A percentile compares a stretch with the other conserved stretches of the same genome.
Evolutionary conservation across 2,888 invertebrate genomes (phyloP).

Genomic region (Criorhina ranunculi): DNA sequence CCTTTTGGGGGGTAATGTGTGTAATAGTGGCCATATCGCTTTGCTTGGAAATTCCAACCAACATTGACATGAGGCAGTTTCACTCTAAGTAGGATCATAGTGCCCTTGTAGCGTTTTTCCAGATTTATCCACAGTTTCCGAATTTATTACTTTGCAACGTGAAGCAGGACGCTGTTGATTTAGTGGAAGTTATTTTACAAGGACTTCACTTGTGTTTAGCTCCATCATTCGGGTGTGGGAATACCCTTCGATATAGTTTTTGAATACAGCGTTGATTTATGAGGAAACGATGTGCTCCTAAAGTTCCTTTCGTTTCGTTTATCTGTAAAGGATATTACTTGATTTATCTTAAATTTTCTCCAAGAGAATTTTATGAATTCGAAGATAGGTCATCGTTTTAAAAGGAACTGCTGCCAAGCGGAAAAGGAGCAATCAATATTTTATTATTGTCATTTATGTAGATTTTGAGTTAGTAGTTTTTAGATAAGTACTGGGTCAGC

Average conservation of each 20-base stretch:
- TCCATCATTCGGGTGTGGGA: neutral
- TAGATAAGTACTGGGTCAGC: neutral
- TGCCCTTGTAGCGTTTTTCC: neutral
- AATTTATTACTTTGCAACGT: constrained; percentile 4
- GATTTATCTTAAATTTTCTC: neutral
- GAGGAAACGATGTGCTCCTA: neutral
- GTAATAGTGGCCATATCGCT: neutral
- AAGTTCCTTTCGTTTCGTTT: neutral
- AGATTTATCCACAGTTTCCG: neutral
- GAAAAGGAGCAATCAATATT: neutral
- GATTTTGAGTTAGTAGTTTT: neutral
- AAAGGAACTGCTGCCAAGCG: neutral
- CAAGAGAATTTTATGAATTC: neutral
- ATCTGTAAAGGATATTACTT: neutral
- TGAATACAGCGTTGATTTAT: neutral
- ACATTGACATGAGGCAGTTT: neutral
- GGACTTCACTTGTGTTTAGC: neutral
- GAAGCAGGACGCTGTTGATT: neutral
- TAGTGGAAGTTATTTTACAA: neutral
- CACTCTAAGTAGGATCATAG: constrained; percentile 1
- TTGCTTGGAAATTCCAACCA: constrained; percentile 3
- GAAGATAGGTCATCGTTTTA: neutral
- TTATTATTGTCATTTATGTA: neutral
- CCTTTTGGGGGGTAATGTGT: neutral
- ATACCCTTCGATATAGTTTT: constrained; percentile 1